phyloP scores from a whole-genome alignment of 2,797 vertebrate genomes.

The Poecilia velifera region DNA sequence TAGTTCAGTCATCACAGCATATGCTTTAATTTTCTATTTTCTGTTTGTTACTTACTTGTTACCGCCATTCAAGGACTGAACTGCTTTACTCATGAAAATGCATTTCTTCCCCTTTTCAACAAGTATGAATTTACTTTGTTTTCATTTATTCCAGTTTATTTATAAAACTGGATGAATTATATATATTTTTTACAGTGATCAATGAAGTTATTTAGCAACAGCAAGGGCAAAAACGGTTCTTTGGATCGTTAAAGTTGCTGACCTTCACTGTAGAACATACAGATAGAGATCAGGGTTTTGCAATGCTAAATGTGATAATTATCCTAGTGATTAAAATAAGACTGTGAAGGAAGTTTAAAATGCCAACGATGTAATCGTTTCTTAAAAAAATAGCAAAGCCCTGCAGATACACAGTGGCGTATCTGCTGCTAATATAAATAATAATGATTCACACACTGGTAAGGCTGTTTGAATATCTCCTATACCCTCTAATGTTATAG shows the following conservation, averaged over 20 bases:
- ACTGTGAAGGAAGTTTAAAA: background rate
- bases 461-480: background rate
- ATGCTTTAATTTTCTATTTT: background rate
- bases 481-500: background rate
- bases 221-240: background rate
- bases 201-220: background rate
- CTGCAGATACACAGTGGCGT: background rate
- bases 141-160: background rate
- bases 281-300: background rate
- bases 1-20: background rate
- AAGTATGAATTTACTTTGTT: background rate
- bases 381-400: background rate
- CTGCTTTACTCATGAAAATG: background rate
- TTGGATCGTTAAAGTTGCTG: background rate
- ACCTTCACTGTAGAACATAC: background rate
- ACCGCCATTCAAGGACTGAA: background rate
- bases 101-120: background rate
- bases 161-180: background rate
- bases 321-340: background rate
- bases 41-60: background rate
- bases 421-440: background rate
- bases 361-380: background rate
- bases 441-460: background rate
- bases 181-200: background rate
- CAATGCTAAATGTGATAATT: background rate